Percentiles rank a stretch among this genome's conserved stretches.
Evolutionary conservation across 1,140 invertebrate genomes (phyloP).

Genomic region (Drosophila kikkawai): DNA sequence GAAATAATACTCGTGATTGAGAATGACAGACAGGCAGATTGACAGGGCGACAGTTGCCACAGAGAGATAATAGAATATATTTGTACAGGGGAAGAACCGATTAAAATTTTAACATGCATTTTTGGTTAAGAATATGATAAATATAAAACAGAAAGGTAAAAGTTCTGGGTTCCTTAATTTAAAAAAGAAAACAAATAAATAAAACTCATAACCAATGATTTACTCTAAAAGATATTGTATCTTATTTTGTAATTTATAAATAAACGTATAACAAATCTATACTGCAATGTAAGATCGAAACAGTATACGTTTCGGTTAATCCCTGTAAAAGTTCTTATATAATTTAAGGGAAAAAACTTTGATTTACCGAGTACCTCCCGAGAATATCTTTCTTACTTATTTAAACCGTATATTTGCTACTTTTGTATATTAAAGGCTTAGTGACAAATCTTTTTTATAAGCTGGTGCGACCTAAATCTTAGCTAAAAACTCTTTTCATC

Average conservation of each 20-base stretch:
- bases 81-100: neutral
- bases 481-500: neutral
- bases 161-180: no score
- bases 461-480: neutral
- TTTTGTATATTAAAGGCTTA: neutral
- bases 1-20: slow-evolving; percentile 39
- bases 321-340: no score
- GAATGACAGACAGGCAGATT: slow-evolving; percentile 40
- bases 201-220: no score
- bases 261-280: no score
- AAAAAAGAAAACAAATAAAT: no score
- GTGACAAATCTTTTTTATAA: no score
- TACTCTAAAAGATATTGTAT: no score
- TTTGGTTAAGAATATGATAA: neutral
- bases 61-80: slow-evolving; percentile 6
- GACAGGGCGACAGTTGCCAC: slow-evolving; percentile 40
- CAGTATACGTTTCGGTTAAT: no score
- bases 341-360: no score
- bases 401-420: neutral
- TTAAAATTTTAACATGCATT: neutral
- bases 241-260: no score
- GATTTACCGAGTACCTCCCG: no score
- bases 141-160: neutral
- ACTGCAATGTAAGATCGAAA: no score
- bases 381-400: neutral